These are phyloP conservation scores for Gryllus bimaculatus DNA, from an alignment of 1,140 invertebrate species.

Conservation along the genomic window DNA sequence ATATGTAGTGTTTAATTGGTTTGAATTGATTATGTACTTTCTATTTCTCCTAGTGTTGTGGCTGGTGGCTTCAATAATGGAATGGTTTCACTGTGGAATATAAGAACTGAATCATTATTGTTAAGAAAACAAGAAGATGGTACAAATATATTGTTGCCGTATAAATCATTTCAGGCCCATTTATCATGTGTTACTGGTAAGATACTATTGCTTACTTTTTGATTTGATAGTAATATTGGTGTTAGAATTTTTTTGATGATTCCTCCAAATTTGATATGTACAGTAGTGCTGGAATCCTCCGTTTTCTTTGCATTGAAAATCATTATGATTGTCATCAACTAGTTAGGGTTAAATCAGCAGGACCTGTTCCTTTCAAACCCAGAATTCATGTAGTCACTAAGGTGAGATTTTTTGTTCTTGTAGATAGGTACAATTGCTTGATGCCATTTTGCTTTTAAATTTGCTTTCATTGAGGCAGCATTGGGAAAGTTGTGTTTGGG, in stretches of 20 bases:
- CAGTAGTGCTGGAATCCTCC: no score
- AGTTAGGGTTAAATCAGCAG: no score
- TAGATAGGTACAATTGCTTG: background rate
- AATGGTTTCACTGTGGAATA: slow-evolving; percentile 47
- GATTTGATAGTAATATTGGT: no score
- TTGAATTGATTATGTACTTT: background rate
- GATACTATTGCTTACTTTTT: no score
- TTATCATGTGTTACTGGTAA: slow-evolving; percentile 33
- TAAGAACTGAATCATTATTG: slow-evolving; percentile 41
- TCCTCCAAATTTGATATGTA: no score
- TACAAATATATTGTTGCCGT: slow-evolving; percentile 30
- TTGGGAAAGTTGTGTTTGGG: no score
- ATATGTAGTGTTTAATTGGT: slow-evolving; percentile 26
- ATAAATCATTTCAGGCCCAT: slow-evolving; percentile 30
- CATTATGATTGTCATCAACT: no score
- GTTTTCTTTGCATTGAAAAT: no score
- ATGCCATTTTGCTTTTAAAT: background rate
- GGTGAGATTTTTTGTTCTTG: background rate
- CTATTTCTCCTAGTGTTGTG: slow-evolving; percentile 33
- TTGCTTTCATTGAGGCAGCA: background rate
- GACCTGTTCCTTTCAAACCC: no score
- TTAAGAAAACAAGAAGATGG: slow-evolving; percentile 26
- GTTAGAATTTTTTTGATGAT: no score
- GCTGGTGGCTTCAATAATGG: slow-evolving; percentile 55
- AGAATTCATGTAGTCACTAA: no score